Conservation (phyloP, 2,113 vertebrate species). For the Paraplagusia blochii region DNA sequence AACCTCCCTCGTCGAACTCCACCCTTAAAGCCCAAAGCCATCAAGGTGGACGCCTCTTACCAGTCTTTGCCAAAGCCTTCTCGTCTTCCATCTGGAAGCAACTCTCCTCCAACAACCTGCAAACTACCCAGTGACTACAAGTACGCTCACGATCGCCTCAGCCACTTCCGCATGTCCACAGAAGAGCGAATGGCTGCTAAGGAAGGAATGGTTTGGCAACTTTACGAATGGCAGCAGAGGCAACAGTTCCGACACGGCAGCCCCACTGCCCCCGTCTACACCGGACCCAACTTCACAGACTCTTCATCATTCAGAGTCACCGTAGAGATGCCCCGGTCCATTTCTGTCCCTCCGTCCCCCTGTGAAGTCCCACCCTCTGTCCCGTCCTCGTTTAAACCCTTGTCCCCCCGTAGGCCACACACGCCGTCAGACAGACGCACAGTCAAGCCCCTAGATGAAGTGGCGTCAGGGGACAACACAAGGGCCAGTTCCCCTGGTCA, state of each 20-base stretch:
- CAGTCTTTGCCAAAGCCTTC: slow-evolving; percentile 91
- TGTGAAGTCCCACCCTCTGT: slow-evolving; percentile 86
- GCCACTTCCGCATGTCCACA: slow-evolving; percentile 95
- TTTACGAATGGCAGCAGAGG: slow-evolving; percentile 97
- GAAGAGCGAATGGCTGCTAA: slow-evolving; percentile 90
- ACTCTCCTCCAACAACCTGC: slow-evolving; percentile 79
- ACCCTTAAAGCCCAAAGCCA: slow-evolving; percentile 78
- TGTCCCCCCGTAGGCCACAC: slow-evolving; percentile 85
- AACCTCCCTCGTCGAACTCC: slow-evolving; percentile 82
- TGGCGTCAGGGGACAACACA: slow-evolving; percentile 75
- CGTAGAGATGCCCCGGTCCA: slow-evolving; percentile 89
- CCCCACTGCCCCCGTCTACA: slow-evolving; percentile 85
- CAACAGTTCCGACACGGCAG: slow-evolving; percentile 97
- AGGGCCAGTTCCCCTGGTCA: slow-evolving; percentile 85
- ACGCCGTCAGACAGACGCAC: slow-evolving; percentile 91
- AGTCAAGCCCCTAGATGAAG: slow-evolving; percentile 84
- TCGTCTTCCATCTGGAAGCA: slow-evolving; percentile 78
- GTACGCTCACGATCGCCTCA: slow-evolving; percentile 93
- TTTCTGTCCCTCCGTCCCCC: slow-evolving; percentile 94
- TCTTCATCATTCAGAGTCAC: slow-evolving; percentile 84
- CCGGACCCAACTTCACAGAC: slow-evolving; percentile 83
- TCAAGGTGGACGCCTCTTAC: slow-evolving; percentile 80
- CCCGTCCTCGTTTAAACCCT: slow-evolving; percentile 77
- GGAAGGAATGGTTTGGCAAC: slow-evolving; percentile 96
- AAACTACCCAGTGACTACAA: slow-evolving; percentile 96